Conservation (phyloP, 2,113 vertebrate species). For the Crotalus horridus region DNA sequence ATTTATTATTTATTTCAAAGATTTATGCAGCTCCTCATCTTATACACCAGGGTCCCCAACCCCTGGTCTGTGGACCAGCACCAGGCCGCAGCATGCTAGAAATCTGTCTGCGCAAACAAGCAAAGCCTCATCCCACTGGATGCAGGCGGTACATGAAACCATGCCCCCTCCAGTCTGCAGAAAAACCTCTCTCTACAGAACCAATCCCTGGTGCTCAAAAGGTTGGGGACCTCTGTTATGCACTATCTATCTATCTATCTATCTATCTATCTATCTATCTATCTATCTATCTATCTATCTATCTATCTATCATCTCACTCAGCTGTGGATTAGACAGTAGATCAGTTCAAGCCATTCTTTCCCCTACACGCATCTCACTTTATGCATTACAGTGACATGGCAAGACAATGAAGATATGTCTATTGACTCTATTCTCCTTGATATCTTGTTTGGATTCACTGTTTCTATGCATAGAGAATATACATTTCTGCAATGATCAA, state of each 20-base stretch:
- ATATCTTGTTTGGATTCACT: not conserved
- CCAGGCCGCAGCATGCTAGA: no score
- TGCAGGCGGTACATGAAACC: no score
- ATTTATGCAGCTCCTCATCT: not conserved
- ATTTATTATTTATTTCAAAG: not conserved
- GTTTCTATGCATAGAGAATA: not conserved
- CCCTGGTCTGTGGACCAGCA: no score
- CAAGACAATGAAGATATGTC: not conserved
- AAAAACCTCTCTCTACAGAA: no score
- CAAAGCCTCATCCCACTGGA: no score
- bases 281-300: not conserved
- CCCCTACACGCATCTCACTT: not conserved
- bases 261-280: no score
- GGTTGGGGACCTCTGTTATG: no score
- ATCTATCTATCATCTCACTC: not conserved
- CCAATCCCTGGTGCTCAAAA: no score
- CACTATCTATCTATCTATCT: no score
- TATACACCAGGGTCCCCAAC: not conserved
- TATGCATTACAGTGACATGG: not conserved
- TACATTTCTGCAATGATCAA: not conserved
- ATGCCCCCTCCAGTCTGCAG: no score
- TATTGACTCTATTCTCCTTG: not conserved
- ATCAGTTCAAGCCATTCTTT: not conserved
- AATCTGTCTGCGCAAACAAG: no score
- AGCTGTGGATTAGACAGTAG: not conserved